Evolutionary conservation across 2,888 invertebrate species (phyloP), one percentile per base, ranked within the genome.

Genomic region (Petrolisthes cinctipes): DNA sequence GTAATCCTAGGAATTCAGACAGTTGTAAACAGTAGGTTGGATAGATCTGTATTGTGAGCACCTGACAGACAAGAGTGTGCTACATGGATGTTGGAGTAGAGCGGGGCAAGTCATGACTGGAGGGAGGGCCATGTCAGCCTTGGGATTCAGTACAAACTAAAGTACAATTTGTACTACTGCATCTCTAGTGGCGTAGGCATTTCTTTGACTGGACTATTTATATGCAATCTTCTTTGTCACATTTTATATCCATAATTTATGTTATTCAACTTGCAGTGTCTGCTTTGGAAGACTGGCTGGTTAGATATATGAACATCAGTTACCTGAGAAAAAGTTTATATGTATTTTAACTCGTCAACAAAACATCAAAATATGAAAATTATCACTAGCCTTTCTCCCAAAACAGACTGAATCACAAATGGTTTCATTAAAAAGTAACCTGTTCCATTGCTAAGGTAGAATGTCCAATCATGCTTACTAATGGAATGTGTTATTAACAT

Each of bases 121-220:
- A 80, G 68, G 86, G 82, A 71, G 85, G 86, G 75, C 81, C 86
- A 71, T 83, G 78, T 83, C 86, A 86, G 86, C 86, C 86, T 86
- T 86, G 86, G 86, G 86, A 86, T 86, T 86, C 82, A 86, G 86
- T 86, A 86, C 86, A 86, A 86, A 86, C 79, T 86, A 51, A 83
- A 86, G 86, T 86, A 86, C 86, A 86, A 86, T 86, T 80, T 86
- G 86, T 86, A 86, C 86, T 86, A 86, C 82, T 86, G 86, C 83
- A 86, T 86, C 86, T 83, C 86, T 86, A 86, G 86, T 86, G 83
- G 86, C 86, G 83, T 86, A 86, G 86, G 78, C 83, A 75, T 86
- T 86, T 83, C 86, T 86, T 83, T 86, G 86, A 86, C 86, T 86
- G 83, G 86, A 76, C 86, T 86, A 82, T 86, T 86, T 86, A 86